A percentile compares a stretch with the other conserved stretches of the same genome.
Evolutionary conservation across 2,888 invertebrate genomes (phyloP).

Genomic region (Pandemis heparana): DNA sequence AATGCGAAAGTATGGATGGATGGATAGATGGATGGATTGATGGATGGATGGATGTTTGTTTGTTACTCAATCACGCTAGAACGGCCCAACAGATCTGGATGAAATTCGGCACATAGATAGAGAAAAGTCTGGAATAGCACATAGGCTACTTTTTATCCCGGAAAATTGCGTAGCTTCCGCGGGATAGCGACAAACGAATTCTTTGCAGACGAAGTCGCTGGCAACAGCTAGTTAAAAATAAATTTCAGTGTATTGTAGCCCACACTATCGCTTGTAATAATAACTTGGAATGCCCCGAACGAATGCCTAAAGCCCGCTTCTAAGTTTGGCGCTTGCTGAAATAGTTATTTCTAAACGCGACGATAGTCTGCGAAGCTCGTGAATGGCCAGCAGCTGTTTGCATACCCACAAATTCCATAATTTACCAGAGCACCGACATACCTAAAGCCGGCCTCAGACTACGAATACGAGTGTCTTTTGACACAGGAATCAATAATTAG

Average conservation of each 20-base stretch:
- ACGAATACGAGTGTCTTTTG: neutral
- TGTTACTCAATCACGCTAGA: too few relatives aligned
- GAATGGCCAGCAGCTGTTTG: conserved; percentile 37
- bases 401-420: neutral
- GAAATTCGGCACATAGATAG: too few relatives aligned
- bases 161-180: too few relatives aligned
- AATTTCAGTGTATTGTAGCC: neutral
- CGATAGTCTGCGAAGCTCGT: conserved; percentile 35
- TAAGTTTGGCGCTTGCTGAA: conserved; percentile 32
- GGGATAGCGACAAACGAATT: too few relatives aligned
- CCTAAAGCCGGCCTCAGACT: neutral
- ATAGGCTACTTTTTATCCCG: too few relatives aligned
- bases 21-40: too few relatives aligned
- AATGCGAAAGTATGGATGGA: too few relatives aligned
- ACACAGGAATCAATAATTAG: neutral
- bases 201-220: too few relatives aligned
- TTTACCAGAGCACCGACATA: neutral
- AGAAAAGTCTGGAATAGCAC: too few relatives aligned
- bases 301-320: conserved; percentile 11
- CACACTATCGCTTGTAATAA: neutral
- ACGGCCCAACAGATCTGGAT: too few relatives aligned
- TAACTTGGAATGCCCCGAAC: conserved; percentile 4
- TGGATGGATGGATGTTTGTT: too few relatives aligned
- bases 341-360: conserved; percentile 38
- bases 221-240: too few relatives aligned